Evolutionary conservation across 2,797 vertebrate genomes (phyloP).

Genomic region (Galagoides demidoff): DNA sequence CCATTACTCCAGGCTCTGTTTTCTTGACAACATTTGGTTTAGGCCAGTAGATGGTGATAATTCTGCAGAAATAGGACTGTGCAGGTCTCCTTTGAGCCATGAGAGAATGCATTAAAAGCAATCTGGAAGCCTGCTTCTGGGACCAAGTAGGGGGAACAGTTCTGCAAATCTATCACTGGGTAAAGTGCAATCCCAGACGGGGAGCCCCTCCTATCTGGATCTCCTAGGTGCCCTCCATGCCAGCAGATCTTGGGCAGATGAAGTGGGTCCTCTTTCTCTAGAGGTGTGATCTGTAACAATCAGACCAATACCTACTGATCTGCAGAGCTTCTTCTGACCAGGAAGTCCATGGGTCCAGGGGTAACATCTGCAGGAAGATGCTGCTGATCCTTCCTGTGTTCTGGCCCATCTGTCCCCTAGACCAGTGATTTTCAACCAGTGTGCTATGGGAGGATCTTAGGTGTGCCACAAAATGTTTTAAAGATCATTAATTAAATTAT

Average conservation of each 20-base stretch:
- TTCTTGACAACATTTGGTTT: neutral
- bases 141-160: neutral
- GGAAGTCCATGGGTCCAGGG: neutral
- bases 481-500: too few relatives aligned
- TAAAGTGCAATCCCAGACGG: neutral
- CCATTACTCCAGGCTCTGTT: neutral
- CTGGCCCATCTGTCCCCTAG: too few relatives aligned
- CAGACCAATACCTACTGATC: neutral
- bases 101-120: neutral
- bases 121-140: neutral
- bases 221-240: neutral
- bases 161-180: neutral
- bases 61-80: conserved; percentile 7
- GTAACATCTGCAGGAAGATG: neutral
- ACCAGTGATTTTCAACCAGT: too few relatives aligned
- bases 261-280: neutral
- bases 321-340: neutral
- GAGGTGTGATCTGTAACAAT: neutral
- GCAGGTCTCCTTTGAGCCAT: neutral
- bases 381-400: neutral
- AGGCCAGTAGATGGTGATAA: conserved; percentile 63
- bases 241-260: neutral
- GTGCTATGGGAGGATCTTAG: too few relatives aligned
- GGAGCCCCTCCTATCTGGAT: neutral
- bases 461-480: too few relatives aligned